Base-by-base conservation (phyloP, 2,113 vertebrate genomes). In the Trematomus loennbergii region DNA sequence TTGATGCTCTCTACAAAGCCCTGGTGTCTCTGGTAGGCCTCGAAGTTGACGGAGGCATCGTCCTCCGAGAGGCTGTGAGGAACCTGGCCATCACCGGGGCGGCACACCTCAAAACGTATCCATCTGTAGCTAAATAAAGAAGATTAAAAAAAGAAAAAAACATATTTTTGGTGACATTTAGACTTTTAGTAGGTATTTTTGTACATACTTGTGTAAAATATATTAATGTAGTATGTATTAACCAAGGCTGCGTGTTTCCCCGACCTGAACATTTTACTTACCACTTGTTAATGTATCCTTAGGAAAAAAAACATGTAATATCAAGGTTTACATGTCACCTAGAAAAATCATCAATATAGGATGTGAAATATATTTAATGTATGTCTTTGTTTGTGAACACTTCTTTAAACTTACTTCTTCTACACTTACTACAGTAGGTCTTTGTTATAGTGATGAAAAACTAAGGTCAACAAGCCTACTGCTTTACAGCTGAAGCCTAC, bases 51-150 rank as follows among this genome's bases (percentile, higher is more conserved):
- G 0, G 95, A 91, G 8, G 94, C 91, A 0, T 97, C 95, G 3
- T 95, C 94, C 68, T 97, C 95, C 0, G 93, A 94, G 0, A 96
- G 81, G 36, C 92, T 93, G 70, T 94, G 94, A 2, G 95, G 82
- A 0, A 94, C 62, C 20, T 94, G 95, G 9, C 94, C 94, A 0
- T 97, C 96, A 3, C 95, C 93, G 0, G 94, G 84, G 45, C 94
- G 96, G 88, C 95, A 97, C 22, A 96, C 95, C 43, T 97, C 96
- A 65, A 96, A 97, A 53, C 96, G 96, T 52, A 97, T 94, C 97
- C 97, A 97, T 50, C 95, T 94, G 88, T 97, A 97, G 88, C 97
- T 97, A 22, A 59, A 63, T 17, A 40, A 52, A 53, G 3, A 43
- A 45, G 20, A 22, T 48, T n/a, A 1, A 13, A 46, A 40, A 12